Base-by-base conservation (phyloP, 1,140 invertebrate species). In the Drosophila melanica region DNA sequence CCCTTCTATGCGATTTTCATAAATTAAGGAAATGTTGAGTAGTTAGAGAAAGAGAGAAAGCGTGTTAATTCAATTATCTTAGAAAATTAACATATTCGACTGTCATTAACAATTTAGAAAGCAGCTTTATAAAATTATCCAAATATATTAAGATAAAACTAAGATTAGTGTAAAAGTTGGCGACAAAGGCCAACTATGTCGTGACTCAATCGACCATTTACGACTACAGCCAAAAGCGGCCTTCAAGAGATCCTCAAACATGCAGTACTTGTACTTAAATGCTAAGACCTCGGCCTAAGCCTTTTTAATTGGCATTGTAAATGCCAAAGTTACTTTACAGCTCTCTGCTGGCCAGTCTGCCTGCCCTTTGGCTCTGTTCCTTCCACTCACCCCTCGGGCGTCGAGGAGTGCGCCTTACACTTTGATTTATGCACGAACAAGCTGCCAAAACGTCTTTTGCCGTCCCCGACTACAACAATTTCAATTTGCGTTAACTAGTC, bases 401-500 rank as follows among this genome's bases (percentile, higher is more conserved):
- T 53, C 42, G 41, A 35, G 18, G 41, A 33, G 47, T 39, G 55
- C 44, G 63, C 53, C 59, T 74, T 47, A 55, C 53, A 58, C 65
- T 77, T 77, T 77, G 75, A 77, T 77, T 77, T 77, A 77, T 77
- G 72, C 72, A 77, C 72, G 75, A 75, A 75, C 75, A 75, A 78
- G 55, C 75, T 77, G 59, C 65, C 64, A 60, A 69, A 70, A 68
- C 65, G 65, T 75, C 65, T 74, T 65, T 44, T 70, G 60, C 62
- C 71, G 60, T 58, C 60, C 74, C 60, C 66, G 76, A 16, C 62
- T 67, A 67, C 74, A 76, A 66, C 73, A 70, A 72, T 79, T 79
- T 79, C 73, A 79, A 79, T 79, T 79, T 79, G 76, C 68, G 68
- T 73, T 79, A 79, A 79, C 68, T 76, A 76, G 76, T 72, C 76